Evolutionary conservation across 1,140 invertebrate genomes (phyloP).

Genomic region (Saxidomus purpurata): DNA sequence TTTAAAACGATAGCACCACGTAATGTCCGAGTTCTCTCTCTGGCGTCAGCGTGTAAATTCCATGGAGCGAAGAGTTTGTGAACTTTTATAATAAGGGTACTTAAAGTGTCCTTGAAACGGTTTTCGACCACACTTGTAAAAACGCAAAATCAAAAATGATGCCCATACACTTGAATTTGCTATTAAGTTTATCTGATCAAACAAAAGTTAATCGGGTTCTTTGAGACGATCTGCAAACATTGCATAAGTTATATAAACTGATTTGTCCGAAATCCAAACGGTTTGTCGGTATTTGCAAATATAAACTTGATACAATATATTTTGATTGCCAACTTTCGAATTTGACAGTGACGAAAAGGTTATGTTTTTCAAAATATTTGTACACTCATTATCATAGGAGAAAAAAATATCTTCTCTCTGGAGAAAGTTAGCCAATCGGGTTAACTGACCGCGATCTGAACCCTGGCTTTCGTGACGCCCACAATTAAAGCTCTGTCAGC

Average conservation of each 20-base stretch:
- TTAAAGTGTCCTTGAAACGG: not conserved
- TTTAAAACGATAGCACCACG: not conserved
- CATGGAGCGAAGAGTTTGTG: not conserved
- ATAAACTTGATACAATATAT: not conserved
- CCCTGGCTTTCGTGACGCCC: not conserved
- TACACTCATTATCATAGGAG: not conserved
- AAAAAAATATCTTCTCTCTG: not conserved
- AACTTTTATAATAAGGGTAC: not conserved
- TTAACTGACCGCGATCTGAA: not conserved
- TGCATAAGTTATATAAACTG: constrained; percentile 1
- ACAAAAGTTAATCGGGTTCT: constrained; percentile 9
- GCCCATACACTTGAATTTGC: not conserved
- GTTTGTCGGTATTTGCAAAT: not conserved
- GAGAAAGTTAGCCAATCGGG: not conserved
- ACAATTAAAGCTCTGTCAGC: not conserved
- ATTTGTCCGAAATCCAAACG: not conserved
- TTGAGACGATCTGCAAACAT: constrained; percentile 27
- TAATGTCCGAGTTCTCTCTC: not conserved
- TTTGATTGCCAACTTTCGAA: not conserved
- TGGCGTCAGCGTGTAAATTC: not conserved
- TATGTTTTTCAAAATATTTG: no score
- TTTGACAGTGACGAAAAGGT: not conserved
- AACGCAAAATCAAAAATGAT: not conserved
- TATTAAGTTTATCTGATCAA: not conserved
- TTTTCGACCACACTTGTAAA: not conserved